Base-by-base conservation (phyloP, 2,888 invertebrate genomes). In the Blastobasis adustella region DNA sequence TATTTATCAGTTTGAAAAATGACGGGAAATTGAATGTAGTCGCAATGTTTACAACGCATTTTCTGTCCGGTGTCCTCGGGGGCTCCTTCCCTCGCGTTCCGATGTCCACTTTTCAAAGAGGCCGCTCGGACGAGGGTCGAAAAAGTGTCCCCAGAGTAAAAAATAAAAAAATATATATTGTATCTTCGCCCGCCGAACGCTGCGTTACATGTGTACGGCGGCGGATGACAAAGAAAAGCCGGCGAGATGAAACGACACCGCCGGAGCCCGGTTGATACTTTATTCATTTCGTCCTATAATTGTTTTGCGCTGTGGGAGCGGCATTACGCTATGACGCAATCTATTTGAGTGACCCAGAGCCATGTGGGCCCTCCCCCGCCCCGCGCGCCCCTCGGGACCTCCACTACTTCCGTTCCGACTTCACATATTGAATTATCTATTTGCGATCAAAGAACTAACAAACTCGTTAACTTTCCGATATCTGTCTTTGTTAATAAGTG, bases 1-100 rank as follows among this genome's bases (percentile, higher is more conserved):
- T 89, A 89, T 89, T 89, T 89, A 89, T 89, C 89, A 89, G 89
- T 87, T 88, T 89, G 89, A 89, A 89, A 89, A 89, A 89, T 89
- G 89, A 89, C 89, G 85, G 85, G 88, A 89, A 89, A 89, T 89
- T 89, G 89, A 89, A 89, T 89, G 89, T 89, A 89, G 83, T 89
- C 86, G 86, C 89, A 80, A 89, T 89, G 89, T 89, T 89, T 88
- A 89, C 89, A 89, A 87, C 89, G 86, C 87, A 86, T 88, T 89
- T 84, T 87, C 81, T 84, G 84, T 82, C 77, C 82, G 73, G 72
- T 71, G 82, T 86, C 86, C 86, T 84, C 85, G 77, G 87, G 87
- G 87, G 85, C 84, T 80, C 76, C 84, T 84, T 85, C 87, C 87
- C 87, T 73, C 83, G 87, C 88, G 88, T 86, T 87, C 88, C 87